Conservation (phyloP, 2,113 vertebrate genomes). For the Nothoprocta perdicaria region DNA sequence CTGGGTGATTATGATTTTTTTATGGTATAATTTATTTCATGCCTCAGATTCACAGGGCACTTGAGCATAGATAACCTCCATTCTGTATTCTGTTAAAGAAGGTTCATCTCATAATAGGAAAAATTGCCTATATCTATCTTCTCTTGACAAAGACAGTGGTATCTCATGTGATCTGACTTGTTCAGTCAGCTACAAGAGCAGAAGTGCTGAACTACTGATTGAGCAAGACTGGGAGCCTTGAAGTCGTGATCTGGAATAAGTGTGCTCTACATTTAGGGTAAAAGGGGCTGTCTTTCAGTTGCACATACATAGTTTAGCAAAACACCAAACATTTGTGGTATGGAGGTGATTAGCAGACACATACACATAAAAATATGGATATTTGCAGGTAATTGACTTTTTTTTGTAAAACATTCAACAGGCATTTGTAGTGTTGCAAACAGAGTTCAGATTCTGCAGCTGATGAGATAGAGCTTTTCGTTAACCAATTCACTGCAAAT, state of each 20-base stretch:
- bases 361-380: not conserved
- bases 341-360: not conserved
- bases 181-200: not conserved
- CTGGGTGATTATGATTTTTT: conserved; percentile 28
- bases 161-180: not conserved
- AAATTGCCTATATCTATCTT: not conserved
- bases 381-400: not conserved
- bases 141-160: not conserved
- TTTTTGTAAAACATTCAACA: not conserved
- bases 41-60: conserved; percentile 2
- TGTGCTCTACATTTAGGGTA: not conserved
- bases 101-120: not conserved
- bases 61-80: not conserved
- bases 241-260: not conserved
- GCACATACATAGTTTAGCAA: not conserved
- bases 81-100: not conserved
- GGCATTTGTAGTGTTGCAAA: not conserved
- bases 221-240: not conserved
- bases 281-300: not conserved
- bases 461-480: not conserved
- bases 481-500: not conserved
- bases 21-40: not conserved
- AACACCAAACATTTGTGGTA: not conserved
- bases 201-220: not conserved
- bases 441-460: not conserved